These are phyloP conservation scores for Cataglyphis albicans DNA, from an alignment of 2,888 invertebrate species.

Conservation along the genomic window DNA sequence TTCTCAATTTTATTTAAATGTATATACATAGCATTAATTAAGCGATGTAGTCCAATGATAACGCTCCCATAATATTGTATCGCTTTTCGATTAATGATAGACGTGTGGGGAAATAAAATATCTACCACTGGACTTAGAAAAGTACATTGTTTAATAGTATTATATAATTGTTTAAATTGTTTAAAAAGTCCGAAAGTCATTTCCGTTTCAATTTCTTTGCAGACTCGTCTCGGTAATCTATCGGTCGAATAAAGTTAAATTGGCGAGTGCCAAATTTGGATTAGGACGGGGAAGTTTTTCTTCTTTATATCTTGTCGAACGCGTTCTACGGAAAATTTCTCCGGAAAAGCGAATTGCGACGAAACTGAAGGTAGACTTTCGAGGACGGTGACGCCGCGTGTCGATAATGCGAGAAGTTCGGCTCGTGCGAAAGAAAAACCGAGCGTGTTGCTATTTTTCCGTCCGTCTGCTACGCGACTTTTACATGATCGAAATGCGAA, in stretches of 20 bases:
- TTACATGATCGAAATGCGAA: constrained; percentile 39
- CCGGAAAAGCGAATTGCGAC: constrained; percentile 45
- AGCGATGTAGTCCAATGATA: not conserved
- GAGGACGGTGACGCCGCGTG: not conserved
- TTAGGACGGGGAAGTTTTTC: constrained; percentile 30
- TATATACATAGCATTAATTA: not conserved
- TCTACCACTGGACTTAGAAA: constrained; percentile 8
- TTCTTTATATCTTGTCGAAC: constrained; percentile 10
- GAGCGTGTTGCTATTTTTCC: constrained; percentile 4
- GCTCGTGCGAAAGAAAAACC: not conserved
- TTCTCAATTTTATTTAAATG: not conserved
- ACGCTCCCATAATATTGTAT: not conserved
- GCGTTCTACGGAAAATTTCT: constrained; percentile 21
- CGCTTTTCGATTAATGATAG: not conserved
- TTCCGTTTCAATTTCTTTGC: not conserved
- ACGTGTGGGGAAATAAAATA: constrained; percentile 9
- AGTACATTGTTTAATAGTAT: constrained; percentile 12
- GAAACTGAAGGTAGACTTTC: constrained; percentile 2
- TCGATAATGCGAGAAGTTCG: constrained; percentile 59
- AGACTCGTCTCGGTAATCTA: constrained; percentile 7
- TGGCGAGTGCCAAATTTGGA: constrained; percentile 50
- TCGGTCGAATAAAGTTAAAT: constrained; percentile 57
- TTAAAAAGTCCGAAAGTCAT: constrained; percentile 13
- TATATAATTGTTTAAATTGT: constrained; percentile 18
- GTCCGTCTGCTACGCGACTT: not conserved